phyloP scores from a whole-genome alignment of 2,888 invertebrate species.

The Dusona sp. region DNA sequence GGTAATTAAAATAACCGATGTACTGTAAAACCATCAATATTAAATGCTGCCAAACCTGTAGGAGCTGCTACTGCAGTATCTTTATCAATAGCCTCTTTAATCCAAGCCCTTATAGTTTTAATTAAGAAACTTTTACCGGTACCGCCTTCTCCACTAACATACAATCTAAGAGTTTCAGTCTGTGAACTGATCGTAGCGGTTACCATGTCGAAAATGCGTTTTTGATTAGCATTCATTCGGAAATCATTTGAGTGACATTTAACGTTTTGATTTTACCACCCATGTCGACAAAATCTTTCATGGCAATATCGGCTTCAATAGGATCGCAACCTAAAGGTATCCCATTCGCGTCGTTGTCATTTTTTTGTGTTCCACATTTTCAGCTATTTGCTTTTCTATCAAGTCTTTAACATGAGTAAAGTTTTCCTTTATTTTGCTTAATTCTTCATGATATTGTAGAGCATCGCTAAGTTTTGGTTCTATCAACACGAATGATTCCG shows the following conservation, averaged over 20 bases:
- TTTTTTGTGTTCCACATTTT: slow-evolving; percentile 25
- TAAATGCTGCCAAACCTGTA: slow-evolving; percentile 78
- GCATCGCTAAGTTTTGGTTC: slow-evolving; percentile 52
- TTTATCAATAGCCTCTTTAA: slow-evolving; percentile 68
- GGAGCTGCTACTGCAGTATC: slow-evolving; percentile 69
- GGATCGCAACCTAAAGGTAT: slow-evolving; percentile 55
- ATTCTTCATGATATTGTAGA: slow-evolving; percentile 41
- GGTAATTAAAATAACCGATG: slow-evolving; percentile 60
- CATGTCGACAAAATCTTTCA: slow-evolving; percentile 59
- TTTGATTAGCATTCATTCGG: slow-evolving; percentile 64
- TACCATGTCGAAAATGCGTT: slow-evolving; percentile 57
- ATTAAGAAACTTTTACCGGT: slow-evolving; percentile 12
- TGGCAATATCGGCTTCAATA: slow-evolving; percentile 62
- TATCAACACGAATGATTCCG: slow-evolving; percentile 55
- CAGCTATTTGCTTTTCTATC: slow-evolving; percentile 11
- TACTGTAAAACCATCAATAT: slow-evolving; percentile 76
- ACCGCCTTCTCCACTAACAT: slow-evolving; percentile 70
- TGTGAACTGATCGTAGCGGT: background rate
- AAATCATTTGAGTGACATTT: slow-evolving; percentile 54
- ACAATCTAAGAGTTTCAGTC: slow-evolving; percentile 4
- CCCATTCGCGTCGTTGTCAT: slow-evolving; percentile 18
- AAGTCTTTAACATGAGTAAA: background rate
- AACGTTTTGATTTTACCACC: slow-evolving; percentile 43
- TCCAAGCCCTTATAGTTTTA: slow-evolving; percentile 71
- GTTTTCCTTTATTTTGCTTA: slow-evolving; percentile 15